These are phyloP conservation scores for Pogona vitticeps DNA, from an alignment of 2,113 vertebrate genomes.

Conservation along the genomic window DNA sequence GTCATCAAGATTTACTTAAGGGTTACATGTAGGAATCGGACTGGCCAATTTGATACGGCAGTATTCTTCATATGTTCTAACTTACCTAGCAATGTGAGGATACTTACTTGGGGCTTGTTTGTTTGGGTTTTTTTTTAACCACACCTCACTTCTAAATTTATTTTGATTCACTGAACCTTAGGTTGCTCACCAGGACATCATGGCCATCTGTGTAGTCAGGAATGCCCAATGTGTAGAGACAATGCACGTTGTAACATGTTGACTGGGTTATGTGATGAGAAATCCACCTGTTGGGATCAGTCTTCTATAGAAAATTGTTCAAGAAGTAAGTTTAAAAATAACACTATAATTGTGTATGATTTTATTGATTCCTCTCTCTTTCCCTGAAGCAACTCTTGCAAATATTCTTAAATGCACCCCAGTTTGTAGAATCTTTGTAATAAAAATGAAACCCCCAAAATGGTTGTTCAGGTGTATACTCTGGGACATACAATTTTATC, in stretches of 20 bases:
- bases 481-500: not conserved
- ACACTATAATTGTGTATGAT: not conserved
- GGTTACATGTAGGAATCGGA: too few relatives aligned
- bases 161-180: not conserved
- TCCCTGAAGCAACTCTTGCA: not conserved
- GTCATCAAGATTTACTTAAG: too few relatives aligned
- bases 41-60: too few relatives aligned
- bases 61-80: too few relatives aligned
- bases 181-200: constrained; percentile 10
- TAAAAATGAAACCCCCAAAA: not conserved
- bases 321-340: constrained; percentile 16
- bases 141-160: not conserved
- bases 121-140: too few relatives aligned
- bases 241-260: constrained; percentile 26
- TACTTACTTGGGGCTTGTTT: too few relatives aligned
- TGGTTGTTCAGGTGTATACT: too few relatives aligned
- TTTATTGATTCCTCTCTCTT: not conserved
- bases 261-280: constrained; percentile 34
- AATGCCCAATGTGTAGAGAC: not conserved
- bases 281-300: not conserved
- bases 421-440: not conserved
- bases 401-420: not conserved
- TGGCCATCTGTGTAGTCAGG: constrained; percentile 7
- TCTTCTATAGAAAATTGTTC: not conserved
- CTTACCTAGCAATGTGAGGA: too few relatives aligned